Evolutionary conservation across 1,140 invertebrate species (phyloP).

Genomic region (Diachasma alloeum): DNA sequence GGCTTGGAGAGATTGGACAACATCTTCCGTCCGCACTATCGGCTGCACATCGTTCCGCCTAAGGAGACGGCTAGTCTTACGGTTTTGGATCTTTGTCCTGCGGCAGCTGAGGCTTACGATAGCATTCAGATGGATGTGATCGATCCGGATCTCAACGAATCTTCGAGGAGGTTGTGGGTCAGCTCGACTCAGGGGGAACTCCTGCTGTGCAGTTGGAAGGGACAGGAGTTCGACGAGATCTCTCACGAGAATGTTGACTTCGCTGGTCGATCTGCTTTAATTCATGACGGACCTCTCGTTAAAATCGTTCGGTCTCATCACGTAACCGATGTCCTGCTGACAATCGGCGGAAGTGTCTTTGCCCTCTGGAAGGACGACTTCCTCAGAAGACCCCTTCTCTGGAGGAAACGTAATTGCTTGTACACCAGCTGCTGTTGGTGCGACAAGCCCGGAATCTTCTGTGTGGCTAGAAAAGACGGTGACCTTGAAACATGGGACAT

Average conservation of each 20-base stretch:
- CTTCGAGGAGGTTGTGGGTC: slow-evolving; percentile 40
- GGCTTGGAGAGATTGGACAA: slow-evolving; percentile 65
- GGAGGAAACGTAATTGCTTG: slow-evolving; percentile 59
- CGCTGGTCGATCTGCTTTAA: slow-evolving; percentile 46
- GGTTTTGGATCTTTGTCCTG: slow-evolving; percentile 30
- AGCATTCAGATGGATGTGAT: slow-evolving; percentile 8
- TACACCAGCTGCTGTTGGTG: slow-evolving; percentile 67
- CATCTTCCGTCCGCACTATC: slow-evolving; percentile 68
- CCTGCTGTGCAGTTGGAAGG: slow-evolving; percentile 66
- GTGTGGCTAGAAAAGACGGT: slow-evolving; percentile 63
- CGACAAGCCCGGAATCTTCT: slow-evolving; percentile 60
- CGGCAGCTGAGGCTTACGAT: background rate
- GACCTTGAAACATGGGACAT: slow-evolving; percentile 68
- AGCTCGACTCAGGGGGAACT: slow-evolving; percentile 61
- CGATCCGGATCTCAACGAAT: background rate
- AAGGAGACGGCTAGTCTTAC: slow-evolving; percentile 25
- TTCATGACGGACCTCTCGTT: slow-evolving; percentile 74
- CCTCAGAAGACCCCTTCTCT: slow-evolving; percentile 63
- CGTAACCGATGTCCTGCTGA: slow-evolving; percentile 67
- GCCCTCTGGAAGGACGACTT: slow-evolving; percentile 69
- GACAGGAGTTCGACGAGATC: slow-evolving; percentile 66
- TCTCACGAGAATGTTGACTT: slow-evolving; percentile 60
- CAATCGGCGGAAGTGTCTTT: slow-evolving; percentile 69
- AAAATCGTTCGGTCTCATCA: slow-evolving; percentile 68
- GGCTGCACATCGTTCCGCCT: slow-evolving; percentile 27